A percentile compares a stretch with the other conserved stretches of the same genome.
Evolutionary conservation across 2,113 vertebrate species (phyloP).

Genomic region (Psephotus haematonotus): DNA sequence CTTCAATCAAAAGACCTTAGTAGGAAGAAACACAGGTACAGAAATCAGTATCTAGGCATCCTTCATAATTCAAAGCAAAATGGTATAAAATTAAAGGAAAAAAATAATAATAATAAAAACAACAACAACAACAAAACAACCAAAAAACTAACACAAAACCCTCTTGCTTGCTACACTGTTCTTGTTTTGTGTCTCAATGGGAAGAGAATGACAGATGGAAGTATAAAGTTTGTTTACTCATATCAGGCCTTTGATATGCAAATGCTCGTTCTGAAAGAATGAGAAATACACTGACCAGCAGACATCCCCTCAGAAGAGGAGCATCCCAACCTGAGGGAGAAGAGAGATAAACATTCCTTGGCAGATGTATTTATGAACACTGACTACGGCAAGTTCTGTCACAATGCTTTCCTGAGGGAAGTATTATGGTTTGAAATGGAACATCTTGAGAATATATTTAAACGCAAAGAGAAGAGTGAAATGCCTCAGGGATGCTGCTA

Average conservation of each 20-base stretch:
- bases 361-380: constrained; percentile 37
- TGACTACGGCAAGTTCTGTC: background rate
- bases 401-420: background rate
- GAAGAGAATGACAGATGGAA: constrained; percentile 76
- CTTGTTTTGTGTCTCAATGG: constrained; percentile 30
- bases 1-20: background rate
- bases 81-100: background rate
- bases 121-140: too few relatives aligned
- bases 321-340: constrained; percentile 31
- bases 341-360: constrained; percentile 39
- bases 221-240: constrained; percentile 76
- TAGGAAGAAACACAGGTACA: background rate
- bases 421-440: background rate
- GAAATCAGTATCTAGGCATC: background rate
- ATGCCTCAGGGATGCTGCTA: background rate
- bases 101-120: background rate
- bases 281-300: constrained; percentile 77
- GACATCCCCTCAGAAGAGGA: constrained; percentile 26
- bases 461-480: background rate
- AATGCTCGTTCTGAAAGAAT: constrained; percentile 83
- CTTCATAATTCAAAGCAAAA: constrained; percentile 29
- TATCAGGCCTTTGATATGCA: constrained; percentile 84
- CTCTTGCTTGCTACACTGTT: background rate
- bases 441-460: background rate
- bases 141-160: background rate